phyloP scores from a whole-genome alignment of 2,888 invertebrate genomes.

The Leptinotarsa haldemani region DNA sequence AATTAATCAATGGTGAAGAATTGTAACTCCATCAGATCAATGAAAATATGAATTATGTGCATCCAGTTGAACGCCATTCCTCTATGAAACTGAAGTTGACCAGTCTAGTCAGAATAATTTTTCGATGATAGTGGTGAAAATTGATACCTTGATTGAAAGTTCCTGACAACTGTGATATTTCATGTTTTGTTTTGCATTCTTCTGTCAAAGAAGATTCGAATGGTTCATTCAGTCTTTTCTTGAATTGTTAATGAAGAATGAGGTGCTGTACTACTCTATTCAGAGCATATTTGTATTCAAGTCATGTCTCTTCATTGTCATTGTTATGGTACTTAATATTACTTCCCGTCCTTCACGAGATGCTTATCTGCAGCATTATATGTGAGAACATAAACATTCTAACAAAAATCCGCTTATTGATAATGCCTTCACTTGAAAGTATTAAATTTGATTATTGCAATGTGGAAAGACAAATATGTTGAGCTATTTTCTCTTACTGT shows the following conservation, averaged over 20 bases:
- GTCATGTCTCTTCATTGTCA: constrained; percentile 8
- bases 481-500: not conserved
- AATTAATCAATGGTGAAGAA: too few relatives aligned
- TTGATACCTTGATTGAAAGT: too few relatives aligned
- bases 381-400: constrained; percentile 24
- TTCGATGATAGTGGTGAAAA: too few relatives aligned
- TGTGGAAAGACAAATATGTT: not conserved
- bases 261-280: not conserved
- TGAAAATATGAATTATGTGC: too few relatives aligned
- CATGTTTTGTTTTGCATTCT: not conserved
- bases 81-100: too few relatives aligned
- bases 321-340: constrained; percentile 30
- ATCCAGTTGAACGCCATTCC: too few relatives aligned
- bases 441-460: not conserved
- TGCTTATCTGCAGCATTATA: constrained; percentile 27
- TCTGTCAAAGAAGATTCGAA: not conserved
- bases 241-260: too few relatives aligned
- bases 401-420: constrained; percentile 6
- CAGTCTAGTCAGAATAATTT: too few relatives aligned
- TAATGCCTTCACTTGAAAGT: not conserved
- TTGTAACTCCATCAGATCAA: too few relatives aligned
- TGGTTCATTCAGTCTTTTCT: too few relatives aligned
- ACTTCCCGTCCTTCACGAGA: constrained; percentile 30
- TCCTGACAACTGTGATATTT: too few relatives aligned
- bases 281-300: constrained; percentile 9